Conservation (phyloP, 1,140 invertebrate species). For the Prorops nasuta region DNA sequence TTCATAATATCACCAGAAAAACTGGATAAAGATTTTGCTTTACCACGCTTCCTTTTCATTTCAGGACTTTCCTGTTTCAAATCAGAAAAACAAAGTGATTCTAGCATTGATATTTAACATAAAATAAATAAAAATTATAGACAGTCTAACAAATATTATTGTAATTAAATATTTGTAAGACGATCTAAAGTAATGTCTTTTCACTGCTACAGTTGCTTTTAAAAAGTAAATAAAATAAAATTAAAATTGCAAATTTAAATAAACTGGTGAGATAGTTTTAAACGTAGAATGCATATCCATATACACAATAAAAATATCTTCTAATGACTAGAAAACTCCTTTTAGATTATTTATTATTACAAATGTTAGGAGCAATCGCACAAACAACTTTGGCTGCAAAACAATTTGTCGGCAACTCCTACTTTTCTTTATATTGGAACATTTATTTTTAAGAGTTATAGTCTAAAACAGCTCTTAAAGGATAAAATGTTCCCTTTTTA, state of each 20-base stretch:
- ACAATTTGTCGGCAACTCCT: slow-evolving; percentile 54
- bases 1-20: slow-evolving; percentile 28
- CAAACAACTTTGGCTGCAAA: slow-evolving; percentile 48
- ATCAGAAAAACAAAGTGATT: too few species aligned
- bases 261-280: too few species aligned
- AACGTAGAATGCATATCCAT: too few species aligned
- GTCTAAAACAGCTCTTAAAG: neutral
- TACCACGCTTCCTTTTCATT: slow-evolving; percentile 46
- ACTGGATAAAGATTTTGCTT: slow-evolving; percentile 24
- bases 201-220: too few species aligned
- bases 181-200: neutral
- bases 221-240: too few species aligned
- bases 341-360: too few species aligned
- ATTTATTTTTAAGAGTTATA: slow-evolving; percentile 9
- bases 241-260: too few species aligned
- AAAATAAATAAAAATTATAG: slow-evolving; percentile 3
- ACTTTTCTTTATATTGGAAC: slow-evolving; percentile 38
- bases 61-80: slow-evolving; percentile 48
- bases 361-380: slow-evolving; percentile 57
- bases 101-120: too few species aligned
- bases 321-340: too few species aligned
- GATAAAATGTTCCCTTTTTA: slow-evolving; percentile 1
- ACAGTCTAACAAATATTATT: neutral
- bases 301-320: too few species aligned
- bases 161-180: neutral